phyloP scores from a whole-genome alignment of 2,113 vertebrate genomes.

The Dicrurus megarhynchus region DNA sequence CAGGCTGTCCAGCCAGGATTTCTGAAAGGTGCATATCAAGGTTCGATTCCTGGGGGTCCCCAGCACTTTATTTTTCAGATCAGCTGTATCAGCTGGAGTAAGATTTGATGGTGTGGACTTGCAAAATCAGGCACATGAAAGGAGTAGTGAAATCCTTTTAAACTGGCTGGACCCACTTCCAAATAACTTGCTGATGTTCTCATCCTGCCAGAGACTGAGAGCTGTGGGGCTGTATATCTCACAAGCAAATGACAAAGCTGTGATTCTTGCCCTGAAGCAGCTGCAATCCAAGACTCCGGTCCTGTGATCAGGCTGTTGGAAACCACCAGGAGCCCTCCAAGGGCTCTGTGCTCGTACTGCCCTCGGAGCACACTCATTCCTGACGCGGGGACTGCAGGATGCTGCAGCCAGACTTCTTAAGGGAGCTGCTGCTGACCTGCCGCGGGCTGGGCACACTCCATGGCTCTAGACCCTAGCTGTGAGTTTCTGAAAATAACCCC shows the following conservation, averaged over 20 bases:
- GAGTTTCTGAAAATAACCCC: background rate
- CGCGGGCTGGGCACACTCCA: background rate
- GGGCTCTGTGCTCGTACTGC: background rate
- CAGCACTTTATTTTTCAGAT: background rate
- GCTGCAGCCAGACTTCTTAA: background rate
- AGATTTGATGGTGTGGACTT: background rate
- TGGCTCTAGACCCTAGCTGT: background rate
- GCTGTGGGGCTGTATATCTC: background rate
- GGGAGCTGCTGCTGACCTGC: background rate
- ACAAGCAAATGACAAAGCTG: background rate
- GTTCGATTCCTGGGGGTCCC: background rate
- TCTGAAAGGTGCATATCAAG: background rate
- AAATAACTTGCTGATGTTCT: background rate
- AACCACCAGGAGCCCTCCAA: accelerated
- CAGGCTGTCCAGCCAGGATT: background rate
- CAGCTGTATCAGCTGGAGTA: background rate
- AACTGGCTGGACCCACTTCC: background rate
- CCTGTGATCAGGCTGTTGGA: background rate
- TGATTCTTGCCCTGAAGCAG: background rate
- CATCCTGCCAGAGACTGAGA: background rate
- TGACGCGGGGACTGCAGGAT: background rate
- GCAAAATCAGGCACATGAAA: background rate
- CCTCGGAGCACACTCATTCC: accelerated
- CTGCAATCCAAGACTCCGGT: background rate
- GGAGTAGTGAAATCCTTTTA: background rate